phyloP scores from a whole-genome alignment of 2,113 vertebrate species.

The Coregonus clupeaformis region DNA sequence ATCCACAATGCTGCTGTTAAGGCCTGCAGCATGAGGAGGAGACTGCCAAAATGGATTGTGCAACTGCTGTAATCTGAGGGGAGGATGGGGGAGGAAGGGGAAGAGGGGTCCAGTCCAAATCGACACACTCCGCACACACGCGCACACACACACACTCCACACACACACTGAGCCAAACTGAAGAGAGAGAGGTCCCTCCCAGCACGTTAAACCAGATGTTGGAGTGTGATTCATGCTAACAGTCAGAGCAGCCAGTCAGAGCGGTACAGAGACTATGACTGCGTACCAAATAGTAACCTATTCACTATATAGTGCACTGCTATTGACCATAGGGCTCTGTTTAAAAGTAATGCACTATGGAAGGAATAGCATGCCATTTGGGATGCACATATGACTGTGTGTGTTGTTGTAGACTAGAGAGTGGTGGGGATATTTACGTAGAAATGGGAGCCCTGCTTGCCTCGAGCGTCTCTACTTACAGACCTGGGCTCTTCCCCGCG shows the following conservation, averaged over 20 bases:
- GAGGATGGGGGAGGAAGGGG: slow-evolving; percentile 27
- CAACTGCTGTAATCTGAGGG: slow-evolving; percentile 69
- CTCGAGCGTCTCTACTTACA: slow-evolving; percentile 66
- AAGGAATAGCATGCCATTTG: too few relatives aligned
- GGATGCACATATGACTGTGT: not conserved
- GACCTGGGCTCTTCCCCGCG: slow-evolving; percentile 49
- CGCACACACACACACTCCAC: too few relatives aligned
- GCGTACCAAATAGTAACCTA: not conserved
- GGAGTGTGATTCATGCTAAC: slow-evolving; percentile 60
- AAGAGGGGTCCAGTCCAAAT: slow-evolving; percentile 48
- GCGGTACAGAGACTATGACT: slow-evolving; percentile 39
- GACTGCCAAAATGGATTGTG: slow-evolving; percentile 64
- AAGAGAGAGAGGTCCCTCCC: slow-evolving; percentile 51
- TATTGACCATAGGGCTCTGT: too few relatives aligned
- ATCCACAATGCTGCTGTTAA: slow-evolving; percentile 36
- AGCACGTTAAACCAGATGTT: slow-evolving; percentile 70
- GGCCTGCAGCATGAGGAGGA: slow-evolving; percentile 34
- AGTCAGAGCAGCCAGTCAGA: slow-evolving; percentile 31
- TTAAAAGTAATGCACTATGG: too few relatives aligned
- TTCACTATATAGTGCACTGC: not conserved
- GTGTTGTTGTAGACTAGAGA: slow-evolving; percentile 45
- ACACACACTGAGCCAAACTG: slow-evolving; percentile 57
- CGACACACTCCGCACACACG: slow-evolving; percentile 57
- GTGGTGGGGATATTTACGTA: slow-evolving; percentile 71
- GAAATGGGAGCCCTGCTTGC: slow-evolving; percentile 61